These are phyloP conservation scores for Cheilosia vernalis DNA, from an alignment of 2,888 invertebrate genomes.

Conservation along the genomic window DNA sequence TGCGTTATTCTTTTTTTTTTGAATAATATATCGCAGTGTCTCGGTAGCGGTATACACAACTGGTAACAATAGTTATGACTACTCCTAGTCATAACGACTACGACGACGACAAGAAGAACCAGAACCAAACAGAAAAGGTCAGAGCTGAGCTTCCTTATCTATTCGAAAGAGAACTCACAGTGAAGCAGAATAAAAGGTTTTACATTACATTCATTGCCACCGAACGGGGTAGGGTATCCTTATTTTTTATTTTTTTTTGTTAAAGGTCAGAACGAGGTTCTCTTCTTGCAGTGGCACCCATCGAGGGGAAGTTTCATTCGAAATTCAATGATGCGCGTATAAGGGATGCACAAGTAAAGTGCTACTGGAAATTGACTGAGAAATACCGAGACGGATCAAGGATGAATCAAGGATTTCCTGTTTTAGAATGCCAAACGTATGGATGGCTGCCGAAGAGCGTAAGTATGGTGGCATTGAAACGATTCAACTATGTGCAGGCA, in stretches of 20 bases:
- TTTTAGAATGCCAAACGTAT: conserved; percentile 80
- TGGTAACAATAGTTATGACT: conserved; percentile 27
- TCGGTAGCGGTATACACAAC: not conserved
- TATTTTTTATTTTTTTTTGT: not conserved
- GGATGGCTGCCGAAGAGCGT: conserved; percentile 80
- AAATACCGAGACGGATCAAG: conserved; percentile 71
- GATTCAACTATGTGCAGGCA: conserved; percentile 78
- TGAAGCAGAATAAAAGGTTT: conserved; percentile 79
- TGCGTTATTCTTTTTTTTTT: conserved; percentile 1
- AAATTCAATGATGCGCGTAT: conserved; percentile 73
- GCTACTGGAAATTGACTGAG: conserved; percentile 45
- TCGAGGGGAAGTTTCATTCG: conserved; percentile 80
- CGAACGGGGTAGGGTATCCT: conserved; percentile 76
- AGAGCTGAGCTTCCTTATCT: conserved; percentile 78
- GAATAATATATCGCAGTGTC: conserved; percentile 16
- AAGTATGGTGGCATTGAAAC: conserved; percentile 70
- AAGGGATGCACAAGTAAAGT: conserved; percentile 38
- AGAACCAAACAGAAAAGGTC: conserved; percentile 35
- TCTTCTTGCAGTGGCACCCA: conserved; percentile 77
- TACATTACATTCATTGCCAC: conserved; percentile 79
- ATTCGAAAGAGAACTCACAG: conserved; percentile 81
- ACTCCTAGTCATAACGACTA: conserved; percentile 36
- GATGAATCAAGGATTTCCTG: conserved; percentile 76
- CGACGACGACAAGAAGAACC: conserved; percentile 31
- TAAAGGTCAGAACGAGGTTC: conserved; percentile 23